These are phyloP conservation scores for Apamea crenata DNA, from an alignment of 2,888 invertebrate genomes.

Conservation along the genomic window DNA sequence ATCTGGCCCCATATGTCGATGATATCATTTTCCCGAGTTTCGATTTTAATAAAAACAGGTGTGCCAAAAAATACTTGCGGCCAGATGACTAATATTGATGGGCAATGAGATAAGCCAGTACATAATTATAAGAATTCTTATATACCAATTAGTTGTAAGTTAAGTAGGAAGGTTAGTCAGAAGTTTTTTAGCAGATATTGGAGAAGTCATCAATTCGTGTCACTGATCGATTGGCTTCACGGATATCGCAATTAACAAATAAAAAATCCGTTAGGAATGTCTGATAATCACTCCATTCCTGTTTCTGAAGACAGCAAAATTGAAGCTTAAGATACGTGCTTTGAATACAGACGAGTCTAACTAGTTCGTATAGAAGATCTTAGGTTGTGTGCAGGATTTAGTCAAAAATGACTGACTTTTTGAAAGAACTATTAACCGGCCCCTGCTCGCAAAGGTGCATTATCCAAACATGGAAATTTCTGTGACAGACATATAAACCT, in stretches of 20 bases:
- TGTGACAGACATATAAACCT: neutral
- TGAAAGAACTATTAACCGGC: neutral
- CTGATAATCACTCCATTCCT: conserved; percentile 22
- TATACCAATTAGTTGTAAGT: conserved; percentile 2
- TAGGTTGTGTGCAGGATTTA: conserved; percentile 2
- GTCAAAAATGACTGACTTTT: neutral
- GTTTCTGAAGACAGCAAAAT: conserved; percentile 31
- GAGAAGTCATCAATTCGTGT: conserved; percentile 29
- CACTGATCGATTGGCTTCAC: conserved; percentile 31
- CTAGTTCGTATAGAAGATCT: conserved; percentile 42
- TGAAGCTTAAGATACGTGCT: conserved; percentile 28
- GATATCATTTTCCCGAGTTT: conserved; percentile 73
- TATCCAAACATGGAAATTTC: neutral
- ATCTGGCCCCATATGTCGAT: conserved; percentile 68
- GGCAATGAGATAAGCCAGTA: conserved; percentile 48
- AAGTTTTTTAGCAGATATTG: conserved; percentile 14
- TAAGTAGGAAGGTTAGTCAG: neutral
- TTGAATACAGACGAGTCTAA: conserved; percentile 38
- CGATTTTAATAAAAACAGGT: conserved; percentile 57
- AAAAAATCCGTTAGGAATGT: conserved; percentile 39
- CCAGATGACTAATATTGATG: conserved; percentile 64
- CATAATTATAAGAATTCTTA: conserved; percentile 29
- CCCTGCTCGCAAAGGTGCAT: neutral
- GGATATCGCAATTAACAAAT: conserved; percentile 20
- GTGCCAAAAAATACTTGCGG: conserved; percentile 53